These are phyloP conservation scores for Nycticebus coucang DNA, from an alignment of 2,113 vertebrate species.

Conservation along the genomic window DNA sequence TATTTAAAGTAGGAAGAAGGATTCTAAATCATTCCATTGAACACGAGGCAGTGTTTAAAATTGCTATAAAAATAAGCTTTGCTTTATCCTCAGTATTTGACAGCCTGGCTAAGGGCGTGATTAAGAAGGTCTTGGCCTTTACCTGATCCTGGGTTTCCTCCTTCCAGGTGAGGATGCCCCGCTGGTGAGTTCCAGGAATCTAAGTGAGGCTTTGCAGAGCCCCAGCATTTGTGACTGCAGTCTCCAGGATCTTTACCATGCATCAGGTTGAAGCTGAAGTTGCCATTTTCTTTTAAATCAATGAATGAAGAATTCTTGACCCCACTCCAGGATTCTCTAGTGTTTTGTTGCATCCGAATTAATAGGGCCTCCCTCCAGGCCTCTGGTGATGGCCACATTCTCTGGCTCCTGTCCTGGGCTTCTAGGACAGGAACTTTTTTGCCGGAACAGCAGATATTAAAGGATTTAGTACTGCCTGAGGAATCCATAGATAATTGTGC, in stretches of 20 bases:
- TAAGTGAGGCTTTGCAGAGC: not conserved
- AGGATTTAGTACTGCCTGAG: not conserved
- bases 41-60: constrained; percentile 38
- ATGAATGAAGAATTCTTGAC: not conserved
- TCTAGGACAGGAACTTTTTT: not conserved
- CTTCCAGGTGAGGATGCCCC: not conserved
- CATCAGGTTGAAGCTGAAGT: not conserved
- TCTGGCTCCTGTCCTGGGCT: not conserved
- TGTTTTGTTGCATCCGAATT: not conserved
- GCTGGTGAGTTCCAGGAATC: not conserved
- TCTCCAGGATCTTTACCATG: not conserved
- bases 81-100: not conserved
- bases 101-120: not conserved
- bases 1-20: constrained; percentile 24
- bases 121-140: not conserved
- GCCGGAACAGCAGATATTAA: not conserved
- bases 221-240: rapidly evolving
- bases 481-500: not conserved
- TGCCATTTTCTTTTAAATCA: not conserved
- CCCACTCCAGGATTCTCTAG: not conserved
- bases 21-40: constrained; percentile 27
- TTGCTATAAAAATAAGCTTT: constrained; percentile 54
- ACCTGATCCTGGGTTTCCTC: not conserved
- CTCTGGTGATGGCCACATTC: not conserved
- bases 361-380: not conserved